phyloP scores from a whole-genome alignment of 1,140 invertebrate species.

The Melanaphis sacchari region DNA sequence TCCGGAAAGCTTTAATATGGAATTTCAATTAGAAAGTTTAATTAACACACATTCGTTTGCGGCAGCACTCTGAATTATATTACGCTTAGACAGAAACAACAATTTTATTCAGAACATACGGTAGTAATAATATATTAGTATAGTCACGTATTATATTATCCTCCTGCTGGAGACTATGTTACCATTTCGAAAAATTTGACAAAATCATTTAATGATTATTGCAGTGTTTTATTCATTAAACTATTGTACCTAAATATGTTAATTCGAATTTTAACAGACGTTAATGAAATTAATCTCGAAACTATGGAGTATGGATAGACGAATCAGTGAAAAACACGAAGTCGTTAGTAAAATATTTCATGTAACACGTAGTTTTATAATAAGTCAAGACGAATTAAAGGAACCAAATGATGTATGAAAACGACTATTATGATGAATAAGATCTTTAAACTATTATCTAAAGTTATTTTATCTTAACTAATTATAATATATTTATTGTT shows the following conservation, averaged over 20 bases:
- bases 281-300: too few relatives aligned
- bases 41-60: conserved; percentile 11
- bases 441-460: not conserved
- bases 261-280: too few relatives aligned
- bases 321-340: too few relatives aligned
- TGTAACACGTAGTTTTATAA: not conserved
- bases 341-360: not conserved
- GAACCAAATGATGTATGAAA: not conserved
- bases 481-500: not conserved
- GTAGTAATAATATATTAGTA: not conserved
- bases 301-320: too few relatives aligned
- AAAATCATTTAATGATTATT: not conserved
- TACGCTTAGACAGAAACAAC: not conserved
- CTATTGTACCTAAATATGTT: too few relatives aligned
- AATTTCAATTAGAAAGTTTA: conserved; percentile 42
- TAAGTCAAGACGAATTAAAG: not conserved
- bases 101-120: not conserved
- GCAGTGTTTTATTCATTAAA: not conserved
- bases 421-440: not conserved
- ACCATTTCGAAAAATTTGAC: not conserved
- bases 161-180: not conserved
- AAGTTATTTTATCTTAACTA: not conserved
- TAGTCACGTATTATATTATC: not conserved
- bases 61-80: not conserved
- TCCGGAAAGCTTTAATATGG: not conserved